Conservation (phyloP, 2,797 vertebrate species). For the Ctenosaura bakeri region DNA sequence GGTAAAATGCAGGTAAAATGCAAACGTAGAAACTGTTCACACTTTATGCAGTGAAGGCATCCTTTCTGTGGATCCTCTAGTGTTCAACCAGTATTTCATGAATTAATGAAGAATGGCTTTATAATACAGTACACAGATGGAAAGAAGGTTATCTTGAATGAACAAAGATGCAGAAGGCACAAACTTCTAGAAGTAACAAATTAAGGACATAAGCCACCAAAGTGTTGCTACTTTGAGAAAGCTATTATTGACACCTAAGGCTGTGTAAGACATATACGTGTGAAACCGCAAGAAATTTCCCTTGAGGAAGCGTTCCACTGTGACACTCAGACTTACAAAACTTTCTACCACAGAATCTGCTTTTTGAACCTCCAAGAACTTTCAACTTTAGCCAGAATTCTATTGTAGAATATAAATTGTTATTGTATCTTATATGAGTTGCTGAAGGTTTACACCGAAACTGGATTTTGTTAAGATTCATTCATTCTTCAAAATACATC, state of each 20-base stretch:
- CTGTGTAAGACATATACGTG: neutral
- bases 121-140: neutral
- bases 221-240: neutral
- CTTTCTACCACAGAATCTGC: neutral
- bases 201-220: neutral
- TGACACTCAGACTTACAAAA: neutral
- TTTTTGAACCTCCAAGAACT: neutral
- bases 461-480: neutral
- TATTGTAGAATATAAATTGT: neutral
- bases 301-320: neutral
- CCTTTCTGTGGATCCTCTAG: neutral
- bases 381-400: neutral
- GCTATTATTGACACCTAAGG: neutral
- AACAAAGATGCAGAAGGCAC: neutral
- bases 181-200: neutral
- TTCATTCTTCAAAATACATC: neutral
- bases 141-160: neutral
- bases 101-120: neutral
- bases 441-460: neutral
- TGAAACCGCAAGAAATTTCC: neutral
- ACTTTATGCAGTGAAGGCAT: neutral
- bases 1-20: neutral
- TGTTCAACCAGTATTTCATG: neutral
- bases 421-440: neutral
- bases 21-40: neutral